Evolutionary conservation across 1,140 invertebrate genomes (phyloP).

Genomic region (Holotrichia oblita): DNA sequence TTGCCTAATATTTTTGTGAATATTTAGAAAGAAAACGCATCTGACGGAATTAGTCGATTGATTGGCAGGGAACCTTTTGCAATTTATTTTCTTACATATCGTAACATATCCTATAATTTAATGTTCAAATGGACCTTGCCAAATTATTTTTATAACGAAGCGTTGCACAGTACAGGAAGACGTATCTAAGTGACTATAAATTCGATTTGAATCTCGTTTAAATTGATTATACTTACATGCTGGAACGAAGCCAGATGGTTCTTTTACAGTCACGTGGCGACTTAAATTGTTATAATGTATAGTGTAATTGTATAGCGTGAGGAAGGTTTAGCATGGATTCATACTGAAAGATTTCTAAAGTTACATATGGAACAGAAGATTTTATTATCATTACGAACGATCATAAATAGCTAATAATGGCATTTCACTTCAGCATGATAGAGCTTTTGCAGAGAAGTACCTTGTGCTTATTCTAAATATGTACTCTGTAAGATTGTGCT

Average conservation of each 20-base stretch:
- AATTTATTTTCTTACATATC: too few relatives aligned
- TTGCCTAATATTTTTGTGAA: neutral
- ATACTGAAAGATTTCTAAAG: too few relatives aligned
- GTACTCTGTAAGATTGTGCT: too few relatives aligned
- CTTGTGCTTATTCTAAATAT: too few relatives aligned
- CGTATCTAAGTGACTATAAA: constrained; percentile 13
- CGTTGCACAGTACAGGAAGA: neutral
- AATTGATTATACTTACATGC: constrained; percentile 1
- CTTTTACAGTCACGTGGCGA: neutral
- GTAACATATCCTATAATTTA: neutral
- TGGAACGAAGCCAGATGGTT: neutral
- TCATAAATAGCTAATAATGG: too few relatives aligned
- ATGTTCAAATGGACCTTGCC: constrained; percentile 8
- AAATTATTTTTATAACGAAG: constrained; percentile 13
- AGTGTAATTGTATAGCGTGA: neutral
- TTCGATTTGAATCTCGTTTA: constrained; percentile 11
- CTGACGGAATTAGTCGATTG: neutral
- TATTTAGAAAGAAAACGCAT: neutral
- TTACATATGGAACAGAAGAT: too few relatives aligned
- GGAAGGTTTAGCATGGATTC: too few relatives aligned
- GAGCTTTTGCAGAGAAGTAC: too few relatives aligned
- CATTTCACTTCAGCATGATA: too few relatives aligned
- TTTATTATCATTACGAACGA: too few relatives aligned
- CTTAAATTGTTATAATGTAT: neutral
- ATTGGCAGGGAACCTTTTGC: too few relatives aligned